Conservation (phyloP, 2,888 invertebrate species). For the Saturnia japonica region DNA sequence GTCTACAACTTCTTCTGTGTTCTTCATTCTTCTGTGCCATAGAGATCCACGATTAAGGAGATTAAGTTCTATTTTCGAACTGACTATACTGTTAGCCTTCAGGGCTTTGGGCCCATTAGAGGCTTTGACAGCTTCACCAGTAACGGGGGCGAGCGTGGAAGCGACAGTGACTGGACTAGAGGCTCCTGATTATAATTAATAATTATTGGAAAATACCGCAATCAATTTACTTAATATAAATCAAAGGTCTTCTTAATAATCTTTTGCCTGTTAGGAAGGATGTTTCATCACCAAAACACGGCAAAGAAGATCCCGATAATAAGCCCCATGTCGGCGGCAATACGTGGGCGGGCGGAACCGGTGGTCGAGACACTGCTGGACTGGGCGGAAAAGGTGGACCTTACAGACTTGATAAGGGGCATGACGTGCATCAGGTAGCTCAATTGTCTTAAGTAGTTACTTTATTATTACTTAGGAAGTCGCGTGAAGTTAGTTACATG, state of each 20-base stretch:
- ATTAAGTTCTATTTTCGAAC: background rate
- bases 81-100: too few relatives aligned
- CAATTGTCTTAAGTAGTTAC: background rate
- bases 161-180: too few relatives aligned
- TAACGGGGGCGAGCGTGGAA: too few relatives aligned
- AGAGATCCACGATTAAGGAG: background rate
- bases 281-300: conserved; percentile 92
- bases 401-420: conserved; percentile 95
- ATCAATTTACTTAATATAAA: background rate
- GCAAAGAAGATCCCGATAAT: conserved; percentile 94
- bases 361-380: conserved; percentile 96
- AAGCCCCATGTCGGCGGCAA: conserved; percentile 98
- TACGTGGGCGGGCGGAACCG: conserved; percentile 98
- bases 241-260: background rate
- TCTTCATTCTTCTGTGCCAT: background rate
- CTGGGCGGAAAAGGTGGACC: conserved; percentile 98
- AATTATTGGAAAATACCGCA: too few relatives aligned
- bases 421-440: conserved; percentile 92
- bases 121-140: too few relatives aligned
- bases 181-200: too few relatives aligned
- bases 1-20: background rate
- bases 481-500: too few relatives aligned
- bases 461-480: background rate
- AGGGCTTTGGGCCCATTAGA: too few relatives aligned
- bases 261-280: conserved; percentile 63